Percentiles rank a stretch among this genome's conserved stretches.
Evolutionary conservation across 1,140 invertebrate species (phyloP).

Genomic region (Triops cancriformis): DNA sequence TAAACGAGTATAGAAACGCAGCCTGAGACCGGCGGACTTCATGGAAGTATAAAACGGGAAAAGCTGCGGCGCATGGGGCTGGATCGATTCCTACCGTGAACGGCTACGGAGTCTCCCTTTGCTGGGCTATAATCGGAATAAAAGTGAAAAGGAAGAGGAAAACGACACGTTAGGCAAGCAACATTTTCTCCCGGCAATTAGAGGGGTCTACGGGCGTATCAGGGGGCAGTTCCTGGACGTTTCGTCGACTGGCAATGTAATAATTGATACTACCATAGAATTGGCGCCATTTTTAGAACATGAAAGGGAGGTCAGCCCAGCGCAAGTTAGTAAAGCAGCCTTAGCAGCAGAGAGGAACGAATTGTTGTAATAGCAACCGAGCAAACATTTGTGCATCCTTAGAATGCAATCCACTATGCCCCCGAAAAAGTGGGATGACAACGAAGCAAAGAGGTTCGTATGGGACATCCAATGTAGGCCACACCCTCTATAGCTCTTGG

Average conservation of each 20-base stretch:
- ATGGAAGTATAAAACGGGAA: neutral
- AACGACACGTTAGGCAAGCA: neutral
- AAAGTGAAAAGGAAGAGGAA: neutral
- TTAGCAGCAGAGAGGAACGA: neutral
- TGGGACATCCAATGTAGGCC: neutral
- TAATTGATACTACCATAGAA: too few relatives aligned
- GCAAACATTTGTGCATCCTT: neutral
- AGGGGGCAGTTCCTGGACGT: too few relatives aligned
- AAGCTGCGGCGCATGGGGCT: neutral
- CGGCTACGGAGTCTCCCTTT: neutral
- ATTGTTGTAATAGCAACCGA: neutral
- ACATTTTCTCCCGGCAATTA: neutral
- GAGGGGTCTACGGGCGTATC: too few relatives aligned
- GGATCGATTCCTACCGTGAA: slow-evolving; percentile 12
- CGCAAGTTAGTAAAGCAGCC: too few relatives aligned
- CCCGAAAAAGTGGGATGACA: neutral
- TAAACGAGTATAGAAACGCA: neutral
- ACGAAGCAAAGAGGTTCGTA: neutral
- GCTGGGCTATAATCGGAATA: neutral
- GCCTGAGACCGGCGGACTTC: neutral
- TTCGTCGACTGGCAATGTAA: too few relatives aligned
- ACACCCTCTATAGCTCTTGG: neutral
- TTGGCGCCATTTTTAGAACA: too few relatives aligned
- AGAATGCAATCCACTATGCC: neutral
- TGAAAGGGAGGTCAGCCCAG: too few relatives aligned